phyloP scores from a whole-genome alignment of 2,888 invertebrate species.

The Drosophila rubida region DNA sequence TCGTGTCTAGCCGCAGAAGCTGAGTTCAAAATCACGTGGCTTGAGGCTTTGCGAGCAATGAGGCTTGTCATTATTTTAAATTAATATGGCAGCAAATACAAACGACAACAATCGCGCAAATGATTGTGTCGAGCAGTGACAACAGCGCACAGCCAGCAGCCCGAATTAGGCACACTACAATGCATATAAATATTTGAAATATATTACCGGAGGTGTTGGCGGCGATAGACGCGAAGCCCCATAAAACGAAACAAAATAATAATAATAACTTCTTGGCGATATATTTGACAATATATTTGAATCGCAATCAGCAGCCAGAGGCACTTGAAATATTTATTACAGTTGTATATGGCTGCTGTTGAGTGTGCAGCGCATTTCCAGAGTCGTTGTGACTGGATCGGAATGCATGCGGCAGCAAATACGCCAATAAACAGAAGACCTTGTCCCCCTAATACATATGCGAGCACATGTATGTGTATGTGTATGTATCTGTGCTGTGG shows the following conservation, averaged over 20 bases:
- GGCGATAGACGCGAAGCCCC: conserved; percentile 3
- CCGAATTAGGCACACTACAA: conserved; percentile 1
- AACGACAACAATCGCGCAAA: too few species aligned
- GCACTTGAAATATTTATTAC: conserved; percentile 36
- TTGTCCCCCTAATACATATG: conserved; percentile 13
- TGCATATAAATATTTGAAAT: conserved; percentile 22
- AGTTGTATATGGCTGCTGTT: conserved; percentile 12
- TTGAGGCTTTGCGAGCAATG: not conserved
- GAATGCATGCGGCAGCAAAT: conserved; percentile 17
- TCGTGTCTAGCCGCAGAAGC: conserved; percentile 3
- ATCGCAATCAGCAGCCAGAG: conserved; percentile 23
- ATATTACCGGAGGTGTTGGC: conserved; percentile 35
- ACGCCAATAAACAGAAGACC: conserved; percentile 13
- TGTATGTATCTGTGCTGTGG: conserved; percentile 12
- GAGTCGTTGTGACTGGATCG: conserved; percentile 1
- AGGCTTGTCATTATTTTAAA: conserved; percentile 22
- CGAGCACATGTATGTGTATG: not conserved
- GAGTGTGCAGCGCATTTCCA: conserved; percentile 13
- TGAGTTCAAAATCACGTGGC: conserved; percentile 40
- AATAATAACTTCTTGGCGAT: conserved; percentile 14
- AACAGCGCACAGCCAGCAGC: not conserved
- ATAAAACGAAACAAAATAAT: conserved; percentile 10
- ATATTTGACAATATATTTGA: conserved; percentile 30
- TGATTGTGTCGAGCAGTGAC: conserved; percentile 1
- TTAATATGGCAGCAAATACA: conserved; percentile 14